Base-by-base conservation (phyloP, 2,888 invertebrate genomes). In the Machimus rusticus region DNA sequence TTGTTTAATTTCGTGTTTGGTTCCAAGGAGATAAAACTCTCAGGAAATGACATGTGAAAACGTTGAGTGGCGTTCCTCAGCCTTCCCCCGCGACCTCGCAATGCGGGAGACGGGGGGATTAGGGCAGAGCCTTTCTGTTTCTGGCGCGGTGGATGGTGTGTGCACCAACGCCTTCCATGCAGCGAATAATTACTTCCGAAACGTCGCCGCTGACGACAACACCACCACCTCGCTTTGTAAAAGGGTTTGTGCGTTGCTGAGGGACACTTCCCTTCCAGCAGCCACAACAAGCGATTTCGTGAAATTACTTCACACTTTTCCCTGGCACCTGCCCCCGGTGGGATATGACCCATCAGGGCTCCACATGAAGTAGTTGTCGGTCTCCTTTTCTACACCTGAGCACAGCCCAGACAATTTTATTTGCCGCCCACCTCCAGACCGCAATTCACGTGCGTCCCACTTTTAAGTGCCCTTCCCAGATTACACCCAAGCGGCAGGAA, bases 1-100 rank as follows among this genome's bases (percentile, higher is more conserved):
- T 78, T 78, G 78, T 78, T 78, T 78, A 78, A 78, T 78, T 78
- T 78, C 78, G 43, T 78, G 78, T 78, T 78, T 39, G 19, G 78
- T 39, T 39, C n/a, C 5, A 43, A 19, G 39, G 43, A 78, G 78
- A 39, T 39, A 78, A 78, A 78, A 43, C 12, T 43, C 78, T 43
- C 23, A 19, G 43, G 78, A 78, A 78, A 78, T 78, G 78, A 43
- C 78, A 78, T 39, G 43, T 78, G 39, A 78, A 37, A 78, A 19
- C 43, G 66, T 66, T 66, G 28, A 66, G 28, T 66, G 51, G 51
- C n/a, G n/a, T 51, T 51, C 51, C 51, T 19, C n/a, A 6, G 8
- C 51, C 43, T 4, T 4, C 43, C 12, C 16, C 1, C 43, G 4
- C 16, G 16, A 2, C 14, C 4, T 8, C 5, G 5, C 0, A 19